Evolutionary conservation across 2,888 invertebrate genomes (phyloP), one percentile per base, ranked within the genome.

Genomic region (Heliconius cydno): DNA sequence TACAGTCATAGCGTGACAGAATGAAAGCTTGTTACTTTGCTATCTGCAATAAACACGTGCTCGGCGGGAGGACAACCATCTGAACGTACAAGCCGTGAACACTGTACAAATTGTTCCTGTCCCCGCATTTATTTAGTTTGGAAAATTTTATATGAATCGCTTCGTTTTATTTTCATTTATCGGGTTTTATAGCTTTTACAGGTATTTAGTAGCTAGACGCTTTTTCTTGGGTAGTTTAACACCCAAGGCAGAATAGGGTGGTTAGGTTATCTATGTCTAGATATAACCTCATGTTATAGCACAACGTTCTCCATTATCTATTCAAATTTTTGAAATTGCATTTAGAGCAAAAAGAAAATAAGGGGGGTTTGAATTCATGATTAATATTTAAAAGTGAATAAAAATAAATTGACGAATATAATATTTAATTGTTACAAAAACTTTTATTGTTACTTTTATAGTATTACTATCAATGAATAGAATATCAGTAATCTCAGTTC

Each of bases 1-100:
- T n/a, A 73, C 73, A 60, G 70, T 38, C 60, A 57, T 38, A 38
- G 38, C 34, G 9, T 73, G 73, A 60, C 73, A 73, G 73, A 73
- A 73, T 60, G 73, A 73, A 73, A 73, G 60, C 73, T 60, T 73
- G 73, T 73, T 60, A 73, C 73, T 73, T 73, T 60, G 34, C 73
- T 60, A 38, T 34, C 57, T 60, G 73, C 73, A 60, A 73, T 73
- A 73, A 60, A 73, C 73, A 73, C 73, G 34, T 73, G 73, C 73
- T 73, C 60, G n/a, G 60, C 57, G 60, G 60, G 15, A 60, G 60
- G 57, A 73, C 73, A 38, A 38, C n/a, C 73, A n/a, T 60, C n/a
- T 60, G 60, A 73, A 60, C 73, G 60, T 60, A 25, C 10, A 73
- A 73, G 73, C 73, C 73, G 60, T 57, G 57, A 73, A 73, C 22